Conservation (phyloP, 2,113 vertebrate genomes). For the Dolichallabes microphthalmus region DNA sequence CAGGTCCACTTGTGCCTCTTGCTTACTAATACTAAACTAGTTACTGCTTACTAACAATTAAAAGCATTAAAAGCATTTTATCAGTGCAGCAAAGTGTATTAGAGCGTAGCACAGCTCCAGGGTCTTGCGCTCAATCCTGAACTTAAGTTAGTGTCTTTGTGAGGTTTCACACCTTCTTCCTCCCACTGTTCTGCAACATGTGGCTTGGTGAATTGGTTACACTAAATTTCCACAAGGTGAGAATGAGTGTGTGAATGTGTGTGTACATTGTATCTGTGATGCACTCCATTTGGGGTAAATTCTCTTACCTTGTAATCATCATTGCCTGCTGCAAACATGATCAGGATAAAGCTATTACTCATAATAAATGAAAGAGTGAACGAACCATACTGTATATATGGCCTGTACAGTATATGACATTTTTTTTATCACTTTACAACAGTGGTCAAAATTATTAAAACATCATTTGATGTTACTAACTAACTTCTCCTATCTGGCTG, state of each 20-base stretch:
- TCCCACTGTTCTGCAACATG: neutral
- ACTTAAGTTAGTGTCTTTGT: neutral
- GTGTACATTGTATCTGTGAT: neutral
- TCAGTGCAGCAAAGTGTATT: neutral
- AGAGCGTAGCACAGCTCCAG: neutral
- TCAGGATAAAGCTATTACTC: neutral
- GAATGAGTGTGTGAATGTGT: neutral
- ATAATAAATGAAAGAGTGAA: neutral
- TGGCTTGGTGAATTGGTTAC: neutral
- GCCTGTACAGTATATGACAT: too few species aligned
- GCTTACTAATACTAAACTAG: neutral
- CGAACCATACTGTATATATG: neutral
- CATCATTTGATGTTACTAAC: too few species aligned
- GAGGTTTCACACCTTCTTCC: neutral
- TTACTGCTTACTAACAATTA: neutral
- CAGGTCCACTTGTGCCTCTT: neutral
- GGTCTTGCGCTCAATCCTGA: neutral
- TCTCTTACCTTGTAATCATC: neutral
- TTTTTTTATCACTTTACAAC: neutral
- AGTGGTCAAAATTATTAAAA: too few species aligned
- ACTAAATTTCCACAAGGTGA: neutral
- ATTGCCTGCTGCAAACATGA: neutral
- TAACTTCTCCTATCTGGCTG: too few species aligned
- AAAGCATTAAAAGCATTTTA: neutral
- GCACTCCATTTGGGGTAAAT: neutral